Evolutionary conservation across 2,797 vertebrate genomes (phyloP), one percentile per base, ranked within the genome.

Genomic region (Lagocephalus sceleratus): DNA sequence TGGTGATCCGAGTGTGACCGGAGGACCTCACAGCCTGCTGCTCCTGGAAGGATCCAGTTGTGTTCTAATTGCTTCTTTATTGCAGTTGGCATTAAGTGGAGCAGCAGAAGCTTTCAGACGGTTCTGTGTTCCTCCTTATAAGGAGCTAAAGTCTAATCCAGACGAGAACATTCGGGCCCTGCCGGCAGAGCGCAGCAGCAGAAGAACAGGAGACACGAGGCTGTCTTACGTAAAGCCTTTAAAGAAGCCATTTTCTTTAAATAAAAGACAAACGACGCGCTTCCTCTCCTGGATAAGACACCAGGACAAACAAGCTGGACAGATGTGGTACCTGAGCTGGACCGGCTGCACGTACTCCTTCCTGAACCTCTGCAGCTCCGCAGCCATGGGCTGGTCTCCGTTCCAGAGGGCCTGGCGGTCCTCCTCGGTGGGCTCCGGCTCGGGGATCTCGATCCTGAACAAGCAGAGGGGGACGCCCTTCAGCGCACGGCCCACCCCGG

Each of bases 281-380:
- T 29, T 9, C 8, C 29, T 8, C 5, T 29, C 29, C 29, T 1
- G 9, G 29, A 11, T 29, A 2, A 29, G 29, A 10, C 29, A 29
- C 2, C 26, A 29, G 10, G 26, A 9, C 26, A 6, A 35, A 12
- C 32, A 12, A 1, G 6, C 14, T 12, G 12, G 38, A 20, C 9
- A 4, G 14, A 16, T 9, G 19, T 3, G 6, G 6, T 76, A 99
- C 97, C 97, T 95, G 88, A 99, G 97, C 60, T 99, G 97, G 26
- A 99, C 96, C 2, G 97, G 97, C 81, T 99, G 96, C 55, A 98
- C 93, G 0, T 99, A 99, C 70, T 99, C 97, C 81, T 96, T 94
- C 43, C 97, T 88, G 84, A 99, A 99, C 44, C 95, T 91, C 76
- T 98, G 97, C 1, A 99, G 92, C 81, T 99, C 95, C 2, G 94